Evolutionary conservation across 2,888 invertebrate species (phyloP), one percentile per base, ranked within the genome.

Genomic region (Trypoxylon attenuatum): DNA sequence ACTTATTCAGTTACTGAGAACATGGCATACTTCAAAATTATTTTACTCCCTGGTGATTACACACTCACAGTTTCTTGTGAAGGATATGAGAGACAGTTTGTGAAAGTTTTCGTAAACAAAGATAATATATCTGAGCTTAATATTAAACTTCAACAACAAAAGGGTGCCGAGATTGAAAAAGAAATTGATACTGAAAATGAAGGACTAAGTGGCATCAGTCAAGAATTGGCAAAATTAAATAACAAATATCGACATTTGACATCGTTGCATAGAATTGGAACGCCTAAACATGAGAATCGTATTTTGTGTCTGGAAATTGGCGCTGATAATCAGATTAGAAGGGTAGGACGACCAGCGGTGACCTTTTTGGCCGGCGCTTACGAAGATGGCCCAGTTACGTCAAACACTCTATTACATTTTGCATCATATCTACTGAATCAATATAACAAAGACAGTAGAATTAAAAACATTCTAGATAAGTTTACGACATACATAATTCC

Each of bases 11-110:
- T 94, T 0, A 89, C 93, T 0, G 88, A 89, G 77, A 94, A 93
- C 84, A 89, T 89, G 76, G 96, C 94, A 0, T 90, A 90, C 77
- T 96, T 93, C 86, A 92, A 92, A 82, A 88, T 93, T 46, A 90
- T 93, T 80, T 87, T 96, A 49, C 91, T 94, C 6, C 89, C 91
- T 1, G 95, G 94, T 0, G 86, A 89, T 21, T 94, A 94, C 83
- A 88, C 87, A 5, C 82, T 94, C 8, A 88, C 90, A 45, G 88
- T 94, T 21, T 88, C 89, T 15, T 92, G 92, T 60, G 89, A 90
- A 57, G 90, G 90, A 39, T 93, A 93, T 80, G 87, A 89, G 65
- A 86, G 88, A 0, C 88, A 89, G 69, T 82, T 87, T 0, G 71
- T 89, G 2, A 84, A 84, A 19, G 83, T 91, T 5, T 75, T 77